Evolutionary conservation across 2,113 vertebrate species (phyloP).

Genomic region (Chaetura pelagica): DNA sequence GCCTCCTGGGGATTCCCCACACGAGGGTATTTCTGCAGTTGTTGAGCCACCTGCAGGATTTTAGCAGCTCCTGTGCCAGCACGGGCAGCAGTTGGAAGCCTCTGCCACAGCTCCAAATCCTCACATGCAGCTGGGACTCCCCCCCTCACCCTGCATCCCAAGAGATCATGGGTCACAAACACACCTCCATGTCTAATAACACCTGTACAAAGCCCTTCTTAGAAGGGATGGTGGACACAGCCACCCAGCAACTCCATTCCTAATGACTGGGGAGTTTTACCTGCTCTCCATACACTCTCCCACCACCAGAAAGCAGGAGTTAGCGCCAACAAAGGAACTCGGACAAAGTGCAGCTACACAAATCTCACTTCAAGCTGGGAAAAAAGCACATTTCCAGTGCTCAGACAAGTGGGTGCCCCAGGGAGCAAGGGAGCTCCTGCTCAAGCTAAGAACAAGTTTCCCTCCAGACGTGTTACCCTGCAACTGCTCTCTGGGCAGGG

Average conservation of each 20-base stretch:
- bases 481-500: conserved; percentile 55
- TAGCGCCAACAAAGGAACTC: neutral
- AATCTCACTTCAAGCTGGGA: neutral
- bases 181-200: fast-evolving
- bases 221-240: neutral
- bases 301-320: neutral
- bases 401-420: neutral
- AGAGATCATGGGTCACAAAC: neutral
- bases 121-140: fast-evolving
- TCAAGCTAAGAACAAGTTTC: neutral
- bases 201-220: neutral
- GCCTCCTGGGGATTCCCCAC: neutral
- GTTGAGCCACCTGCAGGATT: neutral
- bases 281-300: neutral
- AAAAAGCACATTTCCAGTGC: neutral
- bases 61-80: neutral
- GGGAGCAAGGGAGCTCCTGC: neutral
- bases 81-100: neutral
- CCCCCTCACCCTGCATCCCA: neutral
- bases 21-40: neutral
- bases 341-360: neutral
- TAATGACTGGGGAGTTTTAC: neutral
- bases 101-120: neutral
- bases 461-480: neutral
- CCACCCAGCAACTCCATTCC: neutral